Conservation (phyloP, 2,888 invertebrate species). For the Polia nebulosa region DNA sequence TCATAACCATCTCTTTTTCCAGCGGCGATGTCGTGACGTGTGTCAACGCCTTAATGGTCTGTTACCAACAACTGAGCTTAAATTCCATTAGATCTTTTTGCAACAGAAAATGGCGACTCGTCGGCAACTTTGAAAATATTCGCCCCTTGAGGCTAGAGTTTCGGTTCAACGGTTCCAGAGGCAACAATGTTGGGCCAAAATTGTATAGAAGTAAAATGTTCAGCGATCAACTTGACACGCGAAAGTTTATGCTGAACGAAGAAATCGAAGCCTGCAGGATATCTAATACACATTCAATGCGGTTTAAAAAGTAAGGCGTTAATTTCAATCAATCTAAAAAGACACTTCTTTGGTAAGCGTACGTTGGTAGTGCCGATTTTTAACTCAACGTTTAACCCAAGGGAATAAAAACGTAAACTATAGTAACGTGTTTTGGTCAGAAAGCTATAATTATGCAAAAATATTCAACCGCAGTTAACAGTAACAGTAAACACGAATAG, state of each 20-base stretch:
- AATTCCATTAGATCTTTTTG: conserved; percentile 58
- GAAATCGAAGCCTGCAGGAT: conserved; percentile 1
- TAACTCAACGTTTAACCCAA: conserved; percentile 1
- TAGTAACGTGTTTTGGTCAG: conserved; percentile 36
- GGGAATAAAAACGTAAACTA: conserved; percentile 20
- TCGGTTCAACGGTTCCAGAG: conserved; percentile 40
- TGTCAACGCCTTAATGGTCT: conserved; percentile 59
- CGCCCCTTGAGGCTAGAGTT: conserved; percentile 58
- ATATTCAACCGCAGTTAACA: conserved; percentile 63
- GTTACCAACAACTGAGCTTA: conserved; percentile 59
- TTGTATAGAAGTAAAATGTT: conserved; percentile 53
- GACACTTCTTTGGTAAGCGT: background rate
- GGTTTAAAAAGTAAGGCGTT: background rate
- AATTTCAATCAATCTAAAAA: background rate
- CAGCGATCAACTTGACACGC: conserved; percentile 43
- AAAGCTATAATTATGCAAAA: conserved; percentile 58
- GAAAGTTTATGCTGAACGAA: conserved; percentile 26
- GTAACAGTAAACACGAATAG: conserved; percentile 58
- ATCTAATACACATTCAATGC: conserved; percentile 1
- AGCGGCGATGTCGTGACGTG: conserved; percentile 27
- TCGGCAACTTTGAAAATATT: conserved; percentile 63
- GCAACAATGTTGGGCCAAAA: conserved; percentile 51
- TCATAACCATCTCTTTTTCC: conserved; percentile 16
- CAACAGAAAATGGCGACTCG: conserved; percentile 58
- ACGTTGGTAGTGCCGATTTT: background rate